Evolutionary conservation across 2,888 invertebrate genomes (phyloP).

Genomic region (Eupithecia exiguata): DNA sequence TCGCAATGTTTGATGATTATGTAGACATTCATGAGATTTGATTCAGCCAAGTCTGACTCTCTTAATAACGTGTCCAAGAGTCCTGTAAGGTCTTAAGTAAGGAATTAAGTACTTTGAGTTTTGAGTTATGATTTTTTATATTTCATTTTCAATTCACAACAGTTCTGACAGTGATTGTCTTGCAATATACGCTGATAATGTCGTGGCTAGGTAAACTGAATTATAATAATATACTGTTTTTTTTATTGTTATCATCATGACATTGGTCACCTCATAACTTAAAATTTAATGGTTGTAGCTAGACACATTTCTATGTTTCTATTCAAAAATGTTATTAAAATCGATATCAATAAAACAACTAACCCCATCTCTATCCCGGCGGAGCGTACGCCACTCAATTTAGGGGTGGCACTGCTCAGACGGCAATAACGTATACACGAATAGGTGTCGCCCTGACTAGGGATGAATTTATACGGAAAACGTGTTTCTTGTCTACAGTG

Average conservation of each 20-base stretch:
- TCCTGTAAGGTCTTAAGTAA: not conserved
- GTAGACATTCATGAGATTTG: constrained; percentile 50
- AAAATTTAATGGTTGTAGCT: not conserved
- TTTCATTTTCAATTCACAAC: not conserved
- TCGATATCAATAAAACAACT: constrained; percentile 47
- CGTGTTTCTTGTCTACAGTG: constrained; percentile 2
- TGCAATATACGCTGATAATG: no score
- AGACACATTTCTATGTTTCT: not conserved
- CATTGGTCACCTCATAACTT: not conserved
- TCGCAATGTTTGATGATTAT: constrained; percentile 60
- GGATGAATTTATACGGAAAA: constrained; percentile 8
- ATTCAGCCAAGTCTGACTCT: not conserved
- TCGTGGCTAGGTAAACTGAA: no score
- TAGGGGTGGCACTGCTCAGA: constrained; percentile 72
- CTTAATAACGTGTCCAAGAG: not conserved
- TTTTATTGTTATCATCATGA: no score
- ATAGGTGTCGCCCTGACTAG: constrained; percentile 58
- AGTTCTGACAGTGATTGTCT: not conserved
- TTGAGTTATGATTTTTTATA: no score
- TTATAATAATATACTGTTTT: no score
- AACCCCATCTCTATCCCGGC: constrained; percentile 55
- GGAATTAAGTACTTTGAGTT: no score
- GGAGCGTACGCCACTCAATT: constrained; percentile 61
- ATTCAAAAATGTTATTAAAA: not conserved
- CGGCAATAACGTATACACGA: constrained; percentile 67